Conservation (phyloP, 2,113 vertebrate genomes). For the Toxostoma redivivum region DNA sequence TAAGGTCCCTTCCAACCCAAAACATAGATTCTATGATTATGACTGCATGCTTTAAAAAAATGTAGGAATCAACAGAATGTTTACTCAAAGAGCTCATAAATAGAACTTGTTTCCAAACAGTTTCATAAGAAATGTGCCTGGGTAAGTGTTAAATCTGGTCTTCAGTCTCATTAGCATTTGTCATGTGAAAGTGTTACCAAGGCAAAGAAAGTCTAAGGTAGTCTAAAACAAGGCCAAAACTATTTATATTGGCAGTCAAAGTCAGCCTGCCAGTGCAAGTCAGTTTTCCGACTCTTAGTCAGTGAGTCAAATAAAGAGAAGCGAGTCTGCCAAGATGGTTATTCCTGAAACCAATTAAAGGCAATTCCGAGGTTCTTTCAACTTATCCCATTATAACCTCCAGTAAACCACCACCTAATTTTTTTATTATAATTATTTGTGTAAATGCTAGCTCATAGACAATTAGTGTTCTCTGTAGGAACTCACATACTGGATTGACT, state of each 20-base stretch:
- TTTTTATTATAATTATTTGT: conserved; percentile 63
- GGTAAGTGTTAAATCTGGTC: background rate
- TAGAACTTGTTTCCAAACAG: background rate
- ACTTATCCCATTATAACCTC: conserved; percentile 23
- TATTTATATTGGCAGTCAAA: background rate
- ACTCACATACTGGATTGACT: background rate
- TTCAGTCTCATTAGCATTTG: background rate
- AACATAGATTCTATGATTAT: background rate
- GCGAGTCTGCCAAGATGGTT: background rate
- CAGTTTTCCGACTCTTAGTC: background rate
- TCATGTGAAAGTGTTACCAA: background rate
- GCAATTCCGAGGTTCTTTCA: conserved; percentile 46
- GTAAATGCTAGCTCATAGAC: conserved; percentile 20
- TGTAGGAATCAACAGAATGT: background rate
- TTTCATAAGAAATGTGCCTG: background rate
- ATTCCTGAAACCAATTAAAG: conserved; percentile 32
- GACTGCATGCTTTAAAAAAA: background rate
- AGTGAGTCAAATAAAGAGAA: background rate
- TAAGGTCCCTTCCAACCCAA: background rate
- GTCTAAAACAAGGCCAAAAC: background rate
- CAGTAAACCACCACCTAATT: conserved; percentile 47
- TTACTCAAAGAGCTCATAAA: background rate
- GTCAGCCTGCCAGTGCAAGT: background rate
- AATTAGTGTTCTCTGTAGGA: conserved; percentile 18
- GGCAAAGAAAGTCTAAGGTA: background rate